A percentile compares a stretch with the other conserved stretches of the same genome.
These are phyloP conservation scores for Macrophya alboannulata DNA, from an alignment of 2,888 invertebrate species.

Conservation along the genomic window DNA sequence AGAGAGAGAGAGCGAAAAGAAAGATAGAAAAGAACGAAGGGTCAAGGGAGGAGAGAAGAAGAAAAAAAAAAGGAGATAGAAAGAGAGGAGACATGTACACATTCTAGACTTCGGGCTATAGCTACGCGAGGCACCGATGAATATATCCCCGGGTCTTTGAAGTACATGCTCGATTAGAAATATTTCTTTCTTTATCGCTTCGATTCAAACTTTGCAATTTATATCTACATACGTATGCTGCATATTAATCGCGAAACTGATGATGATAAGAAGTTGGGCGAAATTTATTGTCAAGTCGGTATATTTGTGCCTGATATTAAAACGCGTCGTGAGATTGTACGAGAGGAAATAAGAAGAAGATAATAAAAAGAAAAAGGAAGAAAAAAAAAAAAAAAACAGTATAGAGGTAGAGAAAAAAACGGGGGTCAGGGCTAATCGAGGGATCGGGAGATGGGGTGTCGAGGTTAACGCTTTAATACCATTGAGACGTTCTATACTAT, in stretches of 20 bases:
- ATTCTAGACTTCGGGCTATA: conserved; percentile 61
- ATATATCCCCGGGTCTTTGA: background rate
- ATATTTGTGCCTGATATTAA: background rate
- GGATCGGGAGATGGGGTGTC: background rate
- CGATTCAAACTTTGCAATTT: background rate
- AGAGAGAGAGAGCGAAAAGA: conserved; percentile 53
- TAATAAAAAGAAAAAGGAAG: background rate
- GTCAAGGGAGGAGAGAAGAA: conserved; percentile 41
- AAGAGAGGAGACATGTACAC: conserved; percentile 42
- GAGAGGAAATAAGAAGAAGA: background rate
- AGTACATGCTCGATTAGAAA: conserved; percentile 33
- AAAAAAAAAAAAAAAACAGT: background rate
- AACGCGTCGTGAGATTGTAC: background rate
- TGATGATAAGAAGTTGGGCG: too few relatives aligned
- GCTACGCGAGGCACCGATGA: background rate
- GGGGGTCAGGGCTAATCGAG: conserved; percentile 22
- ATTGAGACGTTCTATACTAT: background rate
- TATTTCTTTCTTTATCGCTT: conserved; percentile 28
- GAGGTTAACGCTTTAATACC: background rate
- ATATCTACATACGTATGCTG: too few relatives aligned
- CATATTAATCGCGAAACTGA: too few relatives aligned
- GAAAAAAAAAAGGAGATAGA: conserved; percentile 56
- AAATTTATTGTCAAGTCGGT: background rate
- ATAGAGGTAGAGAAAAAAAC: background rate
- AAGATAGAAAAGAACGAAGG: background rate